Base-by-base conservation (phyloP, 2,888 invertebrate genomes). In the Plagodis pulveraria region DNA sequence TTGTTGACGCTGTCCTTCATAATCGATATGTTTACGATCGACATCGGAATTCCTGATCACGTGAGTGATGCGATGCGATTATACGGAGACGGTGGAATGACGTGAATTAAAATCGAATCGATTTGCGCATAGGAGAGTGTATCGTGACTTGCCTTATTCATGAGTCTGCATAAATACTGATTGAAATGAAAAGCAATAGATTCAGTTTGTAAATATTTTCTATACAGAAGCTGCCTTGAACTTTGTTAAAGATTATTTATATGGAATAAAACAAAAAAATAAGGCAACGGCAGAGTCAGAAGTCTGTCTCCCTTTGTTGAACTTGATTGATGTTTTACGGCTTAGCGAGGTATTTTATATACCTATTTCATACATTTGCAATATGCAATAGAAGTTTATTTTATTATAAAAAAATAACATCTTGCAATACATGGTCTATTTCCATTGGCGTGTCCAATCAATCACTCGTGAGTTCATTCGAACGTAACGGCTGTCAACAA, bases 401-500 rank as follows among this genome's bases (percentile, higher is more conserved):
- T 62, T 58, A 54, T 41, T 49, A 42, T 12, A n/a, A 62, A 70
- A 72, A 73, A 67, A 2, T 40, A 8, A 64, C 50, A 66, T 62
- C 65, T 68, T 65, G 76, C 71, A 73, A 71, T 67, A 70, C 65
- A 65, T 70, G 63, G 66, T 63, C 63, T 71, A 70, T 74, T 73
- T 79, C 72, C 71, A 71, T 72, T 67, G 63, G 68, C 78, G 73
- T 80, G 77, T 75, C 70, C 70, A 69, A 83, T 82, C 78, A 76
- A 81, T 83, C 81, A 81, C 71, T 65, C 65, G 70, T 22, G 71
- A 68, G 65, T 74, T 70, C 58, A 74, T 72, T 73, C 76, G 70
- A 74, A 77, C 76, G 77, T 78, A 77, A 76, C 69, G 77, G 69
- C 77, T 82, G 83, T 83, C 84, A 74, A 70, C 80, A 70, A 70